Base-by-base conservation (phyloP, 92 coral and sea anemone genomes). In the Porites rus region DNA sequence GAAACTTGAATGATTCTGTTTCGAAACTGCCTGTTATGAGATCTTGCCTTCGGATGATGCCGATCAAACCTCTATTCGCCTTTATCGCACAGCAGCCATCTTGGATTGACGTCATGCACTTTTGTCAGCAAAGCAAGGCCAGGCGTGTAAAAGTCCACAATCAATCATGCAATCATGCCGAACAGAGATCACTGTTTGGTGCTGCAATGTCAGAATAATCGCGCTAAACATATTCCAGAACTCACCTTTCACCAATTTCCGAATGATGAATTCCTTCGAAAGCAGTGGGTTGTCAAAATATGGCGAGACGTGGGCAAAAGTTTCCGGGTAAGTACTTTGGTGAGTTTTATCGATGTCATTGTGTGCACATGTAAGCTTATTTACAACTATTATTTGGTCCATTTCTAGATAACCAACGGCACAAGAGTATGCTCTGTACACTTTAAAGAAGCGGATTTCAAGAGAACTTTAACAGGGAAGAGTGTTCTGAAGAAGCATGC, bases 371-470 rank as follows among this genome's bases (percentile, higher is more conserved):
- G 58, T 84, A 74, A 38, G 46, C 46, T 38, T 38, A 38, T 82
- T 17, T 81, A 81, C 76, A 82, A 56, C 46, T 53, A 77, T 83
- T 21, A 72, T 74, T 74, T 84, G 88, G 88, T 84, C 74, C 74
- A 84, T 84, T 61, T 62, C 46, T 38, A 84, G 88, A 74, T 84
- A 84, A 84, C 87, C 38, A 70, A 59, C 16, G 28, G 69, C 87
- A 71, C 87, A 82, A 82, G 87, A 82, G 87, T 82, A 58, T 82
- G 87, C 60, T 82, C 87, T 72, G 78, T 72, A 82, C 79, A 82
- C 87, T 82, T 58, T 72, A 82, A 82, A 54, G 38, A 56, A 71
- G 79, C 86, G 21, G 69, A 82, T 51, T 69, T 82, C 54, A 69
- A 53, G 86, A 69, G 7, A 69, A 81, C 86, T 81, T 73, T 82